Conservation (phyloP, 2,113 vertebrate species). For the Campylomormyrus numenius region DNA sequence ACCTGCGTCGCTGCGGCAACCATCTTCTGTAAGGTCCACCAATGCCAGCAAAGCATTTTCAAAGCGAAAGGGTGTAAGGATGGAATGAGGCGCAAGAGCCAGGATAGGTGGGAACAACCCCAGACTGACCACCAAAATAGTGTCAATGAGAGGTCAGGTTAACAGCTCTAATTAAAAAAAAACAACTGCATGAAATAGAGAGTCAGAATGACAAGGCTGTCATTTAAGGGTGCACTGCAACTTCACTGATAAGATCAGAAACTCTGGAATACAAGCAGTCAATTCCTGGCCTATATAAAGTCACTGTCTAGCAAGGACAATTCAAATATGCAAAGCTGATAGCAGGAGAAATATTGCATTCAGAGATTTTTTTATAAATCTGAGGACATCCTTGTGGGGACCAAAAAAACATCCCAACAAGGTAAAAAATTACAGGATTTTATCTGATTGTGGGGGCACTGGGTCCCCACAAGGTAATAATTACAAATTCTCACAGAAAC, state of each 20-base stretch:
- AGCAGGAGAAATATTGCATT: background rate
- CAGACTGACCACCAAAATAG: background rate
- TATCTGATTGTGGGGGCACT: too few species aligned
- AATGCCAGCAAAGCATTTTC: background rate
- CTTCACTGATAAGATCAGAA: background rate
- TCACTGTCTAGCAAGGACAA: background rate
- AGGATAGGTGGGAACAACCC: background rate
- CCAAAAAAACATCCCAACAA: too few species aligned
- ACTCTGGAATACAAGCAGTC: background rate
- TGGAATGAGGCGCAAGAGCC: background rate
- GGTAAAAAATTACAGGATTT: too few species aligned
- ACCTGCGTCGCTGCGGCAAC: background rate
- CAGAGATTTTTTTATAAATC: too few species aligned
- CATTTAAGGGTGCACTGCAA: background rate
- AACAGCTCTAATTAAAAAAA: background rate
- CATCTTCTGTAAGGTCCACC: background rate
- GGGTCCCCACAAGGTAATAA: too few species aligned
- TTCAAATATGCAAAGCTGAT: background rate
- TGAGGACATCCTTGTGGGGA: too few species aligned
- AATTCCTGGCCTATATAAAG: background rate
- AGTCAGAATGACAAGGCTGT: background rate
- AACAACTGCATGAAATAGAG: background rate
- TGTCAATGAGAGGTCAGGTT: background rate
- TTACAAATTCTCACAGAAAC: too few species aligned
- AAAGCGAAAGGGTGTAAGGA: background rate